phyloP scores from a whole-genome alignment of 2,113 vertebrate species.

The Otocyon megalotis region DNA sequence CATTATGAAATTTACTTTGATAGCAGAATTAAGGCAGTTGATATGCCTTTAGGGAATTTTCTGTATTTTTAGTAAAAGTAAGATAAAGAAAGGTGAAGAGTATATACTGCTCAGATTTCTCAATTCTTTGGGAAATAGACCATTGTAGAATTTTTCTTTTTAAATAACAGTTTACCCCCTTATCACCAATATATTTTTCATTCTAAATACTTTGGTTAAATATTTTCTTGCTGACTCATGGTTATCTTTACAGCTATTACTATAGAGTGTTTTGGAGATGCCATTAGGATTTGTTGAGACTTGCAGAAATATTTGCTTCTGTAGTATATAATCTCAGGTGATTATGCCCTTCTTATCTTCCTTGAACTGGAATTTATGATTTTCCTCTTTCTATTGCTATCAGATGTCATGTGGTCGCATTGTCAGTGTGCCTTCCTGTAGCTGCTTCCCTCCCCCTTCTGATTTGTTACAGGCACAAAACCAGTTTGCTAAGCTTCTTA shows the following conservation, averaged over 20 bases:
- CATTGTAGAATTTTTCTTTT: neutral
- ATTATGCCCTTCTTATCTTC: neutral
- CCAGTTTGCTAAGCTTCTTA: neutral
- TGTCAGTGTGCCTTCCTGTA: neutral
- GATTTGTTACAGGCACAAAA: slow-evolving; percentile 1
- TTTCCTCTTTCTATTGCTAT: slow-evolving; percentile 40
- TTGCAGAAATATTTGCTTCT: slow-evolving; percentile 46
- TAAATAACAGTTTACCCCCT: neutral
- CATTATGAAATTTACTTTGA: neutral
- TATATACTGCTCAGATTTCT: neutral
- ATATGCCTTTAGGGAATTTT: neutral
- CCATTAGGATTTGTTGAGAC: neutral
- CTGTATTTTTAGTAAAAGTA: slow-evolving; percentile 35
- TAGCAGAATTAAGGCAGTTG: neutral
- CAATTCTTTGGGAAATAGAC: neutral
- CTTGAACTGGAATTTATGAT: neutral
- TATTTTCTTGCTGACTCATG: neutral
- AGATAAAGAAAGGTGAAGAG: slow-evolving; percentile 33
- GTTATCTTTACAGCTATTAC: neutral
- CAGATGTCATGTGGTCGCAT: neutral
- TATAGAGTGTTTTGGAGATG: neutral
- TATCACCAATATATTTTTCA: slow-evolving; percentile 14
- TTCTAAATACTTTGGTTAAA: slow-evolving; percentile 45
- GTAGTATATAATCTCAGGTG: neutral
- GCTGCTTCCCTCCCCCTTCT: neutral